Evolutionary conservation across 2,888 invertebrate species (phyloP), one percentile per base, ranked within the genome.

Genomic region (Agapostemon virescens): DNA sequence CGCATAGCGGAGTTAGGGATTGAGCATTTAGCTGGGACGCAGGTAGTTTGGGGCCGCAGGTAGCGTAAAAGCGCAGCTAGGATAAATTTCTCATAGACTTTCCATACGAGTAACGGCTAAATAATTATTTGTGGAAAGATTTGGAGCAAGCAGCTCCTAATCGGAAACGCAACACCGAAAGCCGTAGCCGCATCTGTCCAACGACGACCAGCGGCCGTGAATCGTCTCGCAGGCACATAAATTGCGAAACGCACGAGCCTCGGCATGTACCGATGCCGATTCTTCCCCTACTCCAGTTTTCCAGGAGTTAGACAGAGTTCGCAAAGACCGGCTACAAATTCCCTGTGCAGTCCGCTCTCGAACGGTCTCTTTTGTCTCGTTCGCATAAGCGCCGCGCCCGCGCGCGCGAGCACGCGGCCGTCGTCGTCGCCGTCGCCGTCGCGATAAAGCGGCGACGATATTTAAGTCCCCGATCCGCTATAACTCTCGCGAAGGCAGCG

Each of bases 401-500:
- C n/a, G n/a, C n/a, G n/a, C n/a, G n/a, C n/a, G n/a, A n/a, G n/a
- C n/a, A n/a, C n/a, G 49, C 30, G 45, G 23, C 36, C 20, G 45
- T 20, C 45, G 17, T 1, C 42, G 42, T 30, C 40, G 80, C 69
- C 52, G 9, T 45, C 9, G 49, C 61, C 33, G 79, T 66, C 33
- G 63, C 63, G 30, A 45, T 74, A 74, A 74, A 69, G 45, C 40
- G 66, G 52, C 74, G 74, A 70, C 69, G 55, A 83, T 83, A 83
- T 83, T 81, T 82, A 82, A 82, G 52, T 58, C 69, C 9, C 36
- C 70, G 58, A 68, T 75, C 69, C 61, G 72, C 78, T 72, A 77
- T 81, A 81, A 82, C 58, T 83, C 79, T 78, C 79, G 69, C 74
- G 67, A 17, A 66, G 52, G 52, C 3, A 82, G 82, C 81, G 81